Percentiles rank a stretch among this genome's conserved stretches.
Evolutionary conservation across 1,140 invertebrate genomes (phyloP).

Genomic region (Himalopsyche phryganea): DNA sequence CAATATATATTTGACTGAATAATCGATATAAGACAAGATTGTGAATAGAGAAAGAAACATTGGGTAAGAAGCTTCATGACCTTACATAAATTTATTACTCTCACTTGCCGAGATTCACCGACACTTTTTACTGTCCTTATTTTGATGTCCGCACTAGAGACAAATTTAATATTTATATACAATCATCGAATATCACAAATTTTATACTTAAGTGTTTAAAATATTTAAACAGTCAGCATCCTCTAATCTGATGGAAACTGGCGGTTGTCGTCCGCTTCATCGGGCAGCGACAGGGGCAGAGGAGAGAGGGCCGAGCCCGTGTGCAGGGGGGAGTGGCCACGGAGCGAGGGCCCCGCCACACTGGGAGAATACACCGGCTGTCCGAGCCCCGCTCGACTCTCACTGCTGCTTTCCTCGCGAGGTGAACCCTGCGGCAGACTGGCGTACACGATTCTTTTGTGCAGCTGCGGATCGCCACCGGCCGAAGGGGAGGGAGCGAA

Average conservation of each 20-base stretch:
- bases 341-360: conserved; percentile 44
- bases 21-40: too few species aligned
- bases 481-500: conserved; percentile 31
- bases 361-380: conserved; percentile 36
- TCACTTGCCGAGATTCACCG: too few species aligned
- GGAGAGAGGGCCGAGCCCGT: conserved; percentile 6
- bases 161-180: background rate
- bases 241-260: background rate
- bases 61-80: too few species aligned
- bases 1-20: too few species aligned
- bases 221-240: background rate
- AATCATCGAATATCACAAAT: too few species aligned
- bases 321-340: conserved; percentile 18
- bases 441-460: conserved; percentile 29
- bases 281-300: too few species aligned
- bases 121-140: too few species aligned
- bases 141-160: background rate
- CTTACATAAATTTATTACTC: too few species aligned
- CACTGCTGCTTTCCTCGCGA: conserved; percentile 40
- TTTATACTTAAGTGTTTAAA: too few species aligned
- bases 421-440: conserved; percentile 27
- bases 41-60: too few species aligned
- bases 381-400: conserved; percentile 1
- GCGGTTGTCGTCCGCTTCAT: too few species aligned
- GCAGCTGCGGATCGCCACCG: conserved; percentile 19